Evolutionary conservation across 1,140 invertebrate genomes (phyloP).

Genomic region (Magallana ariakensis): DNA sequence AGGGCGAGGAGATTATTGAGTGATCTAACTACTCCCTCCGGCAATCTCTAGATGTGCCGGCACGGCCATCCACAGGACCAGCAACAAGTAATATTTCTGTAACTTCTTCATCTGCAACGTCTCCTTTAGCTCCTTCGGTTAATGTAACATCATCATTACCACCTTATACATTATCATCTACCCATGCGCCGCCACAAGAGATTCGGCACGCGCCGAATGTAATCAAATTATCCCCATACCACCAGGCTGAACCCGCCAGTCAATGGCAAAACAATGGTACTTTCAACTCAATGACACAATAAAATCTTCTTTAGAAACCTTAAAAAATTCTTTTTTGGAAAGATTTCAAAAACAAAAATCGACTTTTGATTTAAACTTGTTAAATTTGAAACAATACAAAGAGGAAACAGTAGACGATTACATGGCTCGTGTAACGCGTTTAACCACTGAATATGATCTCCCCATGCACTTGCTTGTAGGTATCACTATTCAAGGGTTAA

Average conservation of each 20-base stretch:
- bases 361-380: background rate
- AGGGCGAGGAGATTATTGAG: background rate
- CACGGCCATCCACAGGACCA: background rate
- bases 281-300: background rate
- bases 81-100: background rate
- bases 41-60: background rate
- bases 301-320: background rate
- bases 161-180: background rate
- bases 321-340: background rate
- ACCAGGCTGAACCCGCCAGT: background rate
- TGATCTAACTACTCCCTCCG: background rate
- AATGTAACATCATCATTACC: background rate
- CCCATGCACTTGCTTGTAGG: conserved; percentile 6
- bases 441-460: background rate
- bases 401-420: conserved; percentile 1
- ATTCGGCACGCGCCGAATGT: background rate
- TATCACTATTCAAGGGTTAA: conserved; percentile 21
- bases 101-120: background rate
- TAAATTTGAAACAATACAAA: background rate
- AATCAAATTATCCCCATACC: background rate
- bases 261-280: conserved; percentile 18
- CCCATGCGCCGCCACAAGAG: background rate
- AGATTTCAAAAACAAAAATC: background rate
- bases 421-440: background rate
- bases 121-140: background rate